Base-by-base conservation (phyloP, 2,113 vertebrate species). In the Fregetta grallaria region DNA sequence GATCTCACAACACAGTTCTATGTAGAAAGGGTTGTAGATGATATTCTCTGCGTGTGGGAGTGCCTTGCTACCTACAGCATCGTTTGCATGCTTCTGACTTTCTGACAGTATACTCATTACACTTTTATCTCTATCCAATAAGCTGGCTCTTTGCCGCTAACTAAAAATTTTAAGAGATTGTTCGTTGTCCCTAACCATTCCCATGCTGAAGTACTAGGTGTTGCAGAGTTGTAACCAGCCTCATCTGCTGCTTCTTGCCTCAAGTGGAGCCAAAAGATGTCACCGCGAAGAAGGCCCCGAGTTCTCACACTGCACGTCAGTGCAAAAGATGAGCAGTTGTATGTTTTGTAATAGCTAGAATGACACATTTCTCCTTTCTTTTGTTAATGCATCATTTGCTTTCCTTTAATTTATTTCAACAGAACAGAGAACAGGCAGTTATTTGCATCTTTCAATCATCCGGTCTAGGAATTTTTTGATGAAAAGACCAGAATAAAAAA, bases 11-110 rank as follows among this genome's bases (percentile, higher is more conserved):
- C 12, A 21, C 10, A 13, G 22, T 71, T 71, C 49, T 45, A 0
- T 23, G 21, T 15, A 36, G 76, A 53, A 80, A 53, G 29, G 29
- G 30, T 42, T 0, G 0, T 3, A 44, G 71, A 9, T 38, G 7
- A 27, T 32, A 36, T 26, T 53, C 14, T 47, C 13, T 36, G 34
- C 0, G 1, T 18, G 21, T 15, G 38, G 19, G 11, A 3, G 5
- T 50, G 16, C 75, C 30, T 47, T 67, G 30, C 44, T 90, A 34
- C 63, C 30, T 38, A 20, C 26, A 84, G 68, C 12, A 65, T 20
- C 1, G 0, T 45, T 11, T 68, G 13, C 0, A 2, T 30, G 12
- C 11, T 16, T 70, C 55, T 62, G 34, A 21, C 11, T 67, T 72
- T 59, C 36, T 63, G 32, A 5, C 36, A 56, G 36, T 44, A 18